phyloP scores from a whole-genome alignment of 2,888 invertebrate species.

The Hyles lineata region DNA sequence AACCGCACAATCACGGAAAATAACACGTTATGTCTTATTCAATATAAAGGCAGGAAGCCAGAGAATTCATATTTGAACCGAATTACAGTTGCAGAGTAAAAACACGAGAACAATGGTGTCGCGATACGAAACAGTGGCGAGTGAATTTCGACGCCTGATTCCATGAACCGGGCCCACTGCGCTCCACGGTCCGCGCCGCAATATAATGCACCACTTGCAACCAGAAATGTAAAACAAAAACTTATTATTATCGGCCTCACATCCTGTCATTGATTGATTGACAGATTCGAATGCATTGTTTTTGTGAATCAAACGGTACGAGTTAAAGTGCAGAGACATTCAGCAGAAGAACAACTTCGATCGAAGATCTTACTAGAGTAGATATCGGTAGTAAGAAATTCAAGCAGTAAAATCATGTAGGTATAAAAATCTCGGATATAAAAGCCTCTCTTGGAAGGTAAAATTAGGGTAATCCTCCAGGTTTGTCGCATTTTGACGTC shows the following conservation, averaged over 20 bases:
- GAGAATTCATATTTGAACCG: slow-evolving; percentile 24
- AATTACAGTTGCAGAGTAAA: slow-evolving; percentile 43
- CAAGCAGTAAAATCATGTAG: too few relatives aligned
- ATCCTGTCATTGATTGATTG: slow-evolving; percentile 16
- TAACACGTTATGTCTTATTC: slow-evolving; percentile 33
- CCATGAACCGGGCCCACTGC: slow-evolving; percentile 32
- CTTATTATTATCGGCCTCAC: slow-evolving; percentile 22
- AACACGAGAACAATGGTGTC: slow-evolving; percentile 49
- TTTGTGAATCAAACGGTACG: slow-evolving; percentile 11
- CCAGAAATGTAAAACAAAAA: slow-evolving; percentile 22
- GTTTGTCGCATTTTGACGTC: too few relatives aligned
- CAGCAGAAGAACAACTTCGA: neutral
- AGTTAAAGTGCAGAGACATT: neutral
- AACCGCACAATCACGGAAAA: slow-evolving; percentile 31
- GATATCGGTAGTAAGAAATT: too few relatives aligned
- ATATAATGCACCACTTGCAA: slow-evolving; percentile 13
- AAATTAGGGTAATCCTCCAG: too few relatives aligned
- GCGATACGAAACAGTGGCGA: slow-evolving; percentile 29
- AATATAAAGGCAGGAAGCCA: slow-evolving; percentile 25
- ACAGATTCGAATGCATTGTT: slow-evolving; percentile 13
- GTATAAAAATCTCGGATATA: too few relatives aligned
- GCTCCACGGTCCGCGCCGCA: neutral
- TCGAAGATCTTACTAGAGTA: neutral
- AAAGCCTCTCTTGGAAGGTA: too few relatives aligned
- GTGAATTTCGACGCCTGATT: slow-evolving; percentile 41